phyloP scores from a whole-genome alignment of 37 sponge, comb jelly and placozoan genomes.

The Trichoplax adhaerens region DNA sequence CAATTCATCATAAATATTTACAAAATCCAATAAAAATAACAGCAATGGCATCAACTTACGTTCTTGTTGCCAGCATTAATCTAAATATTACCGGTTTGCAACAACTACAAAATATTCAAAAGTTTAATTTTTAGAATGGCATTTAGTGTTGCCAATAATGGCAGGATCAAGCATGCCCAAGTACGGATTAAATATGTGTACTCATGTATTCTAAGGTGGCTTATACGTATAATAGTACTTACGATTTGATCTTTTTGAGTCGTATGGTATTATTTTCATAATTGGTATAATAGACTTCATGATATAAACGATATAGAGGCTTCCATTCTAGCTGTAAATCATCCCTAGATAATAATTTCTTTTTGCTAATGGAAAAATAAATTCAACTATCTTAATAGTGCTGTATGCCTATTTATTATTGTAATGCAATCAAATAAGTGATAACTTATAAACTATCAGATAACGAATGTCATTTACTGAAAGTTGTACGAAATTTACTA shows the following conservation, averaged over 20 bases:
- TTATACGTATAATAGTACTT: not conserved
- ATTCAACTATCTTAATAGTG: conserved; percentile 10
- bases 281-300: conserved; percentile 39
- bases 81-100: too few relatives aligned
- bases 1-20: too few relatives aligned
- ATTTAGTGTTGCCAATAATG: too few relatives aligned
- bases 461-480: not conserved
- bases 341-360: conserved; percentile 35
- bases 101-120: too few relatives aligned
- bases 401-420: conserved; percentile 9
- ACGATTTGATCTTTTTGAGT: conserved; percentile 41
- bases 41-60: too few relatives aligned
- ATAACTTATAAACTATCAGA: not conserved
- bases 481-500: not conserved
- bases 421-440: not conserved
- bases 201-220: too few relatives aligned
- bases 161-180: too few relatives aligned
- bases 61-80: too few relatives aligned
- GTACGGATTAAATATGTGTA: too few relatives aligned
- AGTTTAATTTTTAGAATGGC: too few relatives aligned
- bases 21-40: too few relatives aligned
- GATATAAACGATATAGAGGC: conserved; percentile 56
- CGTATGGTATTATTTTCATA: conserved; percentile 11
- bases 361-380: not conserved
- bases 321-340: conserved; percentile 76